Evolutionary conservation across 2,888 invertebrate genomes (phyloP).

Genomic region (Ormyrus rosae): DNA sequence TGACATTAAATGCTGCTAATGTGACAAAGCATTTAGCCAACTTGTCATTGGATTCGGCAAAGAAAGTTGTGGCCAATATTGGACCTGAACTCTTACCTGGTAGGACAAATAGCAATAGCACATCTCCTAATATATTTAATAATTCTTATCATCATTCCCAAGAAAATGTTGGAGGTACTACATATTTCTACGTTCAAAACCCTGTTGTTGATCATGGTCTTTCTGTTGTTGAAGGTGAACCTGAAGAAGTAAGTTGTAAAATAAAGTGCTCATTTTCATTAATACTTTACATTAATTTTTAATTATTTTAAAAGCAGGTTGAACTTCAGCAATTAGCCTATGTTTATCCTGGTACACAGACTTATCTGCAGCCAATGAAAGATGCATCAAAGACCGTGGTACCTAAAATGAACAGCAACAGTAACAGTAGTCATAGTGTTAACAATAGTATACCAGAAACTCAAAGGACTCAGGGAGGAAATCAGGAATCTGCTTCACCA

Average conservation of each 20-base stretch:
- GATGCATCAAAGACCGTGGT: conserved; percentile 72
- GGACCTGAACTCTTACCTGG: conserved; percentile 72
- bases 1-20: conserved; percentile 66
- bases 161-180: conserved; percentile 96
- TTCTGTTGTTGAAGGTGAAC: conserved; percentile 68
- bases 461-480: no score
- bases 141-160: conserved; percentile 77
- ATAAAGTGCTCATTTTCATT: background rate
- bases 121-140: conserved; percentile 72
- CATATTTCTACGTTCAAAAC: conserved; percentile 90
- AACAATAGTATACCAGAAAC: no score
- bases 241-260: conserved; percentile 66
- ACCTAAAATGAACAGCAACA: conserved; percentile 59
- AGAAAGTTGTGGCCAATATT: conserved; percentile 66
- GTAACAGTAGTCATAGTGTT: no score
- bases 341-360: conserved; percentile 82
- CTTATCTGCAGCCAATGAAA: conserved; percentile 79
- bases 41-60: conserved; percentile 72
- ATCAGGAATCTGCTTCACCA: conserved; percentile 69
- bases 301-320: conserved; percentile 19
- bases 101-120: conserved; percentile 71
- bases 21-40: conserved; percentile 74
- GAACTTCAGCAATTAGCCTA: conserved; percentile 71
- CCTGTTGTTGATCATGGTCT: conserved; percentile 65
- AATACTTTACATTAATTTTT: background rate